Evolutionary conservation across 2,797 vertebrate genomes (phyloP).

Genomic region (Sebastes alutus): DNA sequence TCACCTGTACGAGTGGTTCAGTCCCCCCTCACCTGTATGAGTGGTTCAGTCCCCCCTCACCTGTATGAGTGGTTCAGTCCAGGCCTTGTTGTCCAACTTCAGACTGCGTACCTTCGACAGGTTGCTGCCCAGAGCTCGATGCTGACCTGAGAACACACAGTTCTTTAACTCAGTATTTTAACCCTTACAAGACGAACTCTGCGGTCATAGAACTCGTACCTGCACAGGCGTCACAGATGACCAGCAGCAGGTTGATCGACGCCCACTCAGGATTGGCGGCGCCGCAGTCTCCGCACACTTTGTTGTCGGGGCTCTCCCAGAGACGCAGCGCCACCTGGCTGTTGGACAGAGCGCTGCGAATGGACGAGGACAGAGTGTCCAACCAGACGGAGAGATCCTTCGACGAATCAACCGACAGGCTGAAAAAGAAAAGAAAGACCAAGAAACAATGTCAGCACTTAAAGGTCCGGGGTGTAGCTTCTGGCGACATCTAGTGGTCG

Average conservation of each 20-base stretch:
- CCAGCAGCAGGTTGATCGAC: slow-evolving; percentile 81
- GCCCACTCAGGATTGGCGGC: slow-evolving; percentile 82
- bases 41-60: neutral
- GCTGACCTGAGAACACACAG: slow-evolving; percentile 63
- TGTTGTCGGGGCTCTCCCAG: slow-evolving; percentile 80
- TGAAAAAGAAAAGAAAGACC: slow-evolving; percentile 14
- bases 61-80: slow-evolving; percentile 64
- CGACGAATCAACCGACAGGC: slow-evolving; percentile 78
- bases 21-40: neutral
- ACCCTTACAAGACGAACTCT: too few species aligned
- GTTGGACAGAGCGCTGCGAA: slow-evolving; percentile 77
- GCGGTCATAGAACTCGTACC: slow-evolving; percentile 39
- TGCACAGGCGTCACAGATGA: slow-evolving; percentile 83
- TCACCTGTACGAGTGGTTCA: neutral
- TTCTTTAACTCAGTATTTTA: too few species aligned
- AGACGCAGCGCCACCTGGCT: slow-evolving; percentile 77
- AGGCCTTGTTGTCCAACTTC: slow-evolving; percentile 82
- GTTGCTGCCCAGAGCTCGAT: slow-evolving; percentile 71
- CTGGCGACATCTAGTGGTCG: too few species aligned
- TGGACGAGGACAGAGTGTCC: slow-evolving; percentile 65
- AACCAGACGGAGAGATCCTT: slow-evolving; percentile 75
- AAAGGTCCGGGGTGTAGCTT: too few species aligned
- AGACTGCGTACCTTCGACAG: slow-evolving; percentile 83
- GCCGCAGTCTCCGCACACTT: slow-evolving; percentile 80
- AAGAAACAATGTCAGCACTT: neutral